Evolutionary conservation across 37 sponge, comb jelly and placozoan genomes (phyloP).

Genomic region (Oscarella lobularis): DNA sequence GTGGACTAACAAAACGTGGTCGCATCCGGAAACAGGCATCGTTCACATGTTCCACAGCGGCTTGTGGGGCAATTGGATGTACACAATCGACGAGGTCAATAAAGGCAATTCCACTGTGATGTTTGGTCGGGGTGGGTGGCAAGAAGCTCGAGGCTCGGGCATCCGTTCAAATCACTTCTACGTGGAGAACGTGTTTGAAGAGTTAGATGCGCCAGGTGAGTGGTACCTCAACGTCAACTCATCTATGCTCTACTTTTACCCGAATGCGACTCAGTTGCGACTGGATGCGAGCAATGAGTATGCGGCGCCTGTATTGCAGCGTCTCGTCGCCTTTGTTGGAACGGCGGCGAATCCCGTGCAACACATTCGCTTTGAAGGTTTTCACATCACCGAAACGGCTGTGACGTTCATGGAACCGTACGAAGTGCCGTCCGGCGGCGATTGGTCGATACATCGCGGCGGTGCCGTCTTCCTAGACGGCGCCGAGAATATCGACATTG

Average conservation of each 20-base stretch:
- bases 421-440: conserved; percentile 51
- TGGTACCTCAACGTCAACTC: conserved; percentile 22
- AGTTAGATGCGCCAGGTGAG: conserved; percentile 41
- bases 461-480: conserved; percentile 52
- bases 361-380: conserved; percentile 13
- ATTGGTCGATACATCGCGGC: no score
- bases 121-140: conserved; percentile 46
- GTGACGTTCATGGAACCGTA: conserved; percentile 40
- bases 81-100: conserved; percentile 21
- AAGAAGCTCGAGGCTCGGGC: conserved; percentile 49
- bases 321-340: conserved; percentile 16
- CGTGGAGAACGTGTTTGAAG: conserved; percentile 40
- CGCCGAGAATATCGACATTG: conserved; percentile 7
- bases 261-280: conserved; percentile 14
- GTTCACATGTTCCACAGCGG: conserved; percentile 42
- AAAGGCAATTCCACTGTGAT: conserved; percentile 8
- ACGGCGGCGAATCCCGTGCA: conserved; percentile 13
- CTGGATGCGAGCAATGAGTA: conserved; percentile 24
- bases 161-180: conserved; percentile 4
- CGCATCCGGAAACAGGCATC: conserved; percentile 28
- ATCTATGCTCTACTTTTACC: conserved; percentile 24
- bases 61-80: conserved; percentile 64
- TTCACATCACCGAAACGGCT: conserved; percentile 36
- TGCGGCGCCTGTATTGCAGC: conserved; percentile 15
- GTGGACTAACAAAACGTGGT: conserved; percentile 31